phyloP scores from a whole-genome alignment of 2,797 vertebrate genomes.

The Coccyzus lansbergi region DNA sequence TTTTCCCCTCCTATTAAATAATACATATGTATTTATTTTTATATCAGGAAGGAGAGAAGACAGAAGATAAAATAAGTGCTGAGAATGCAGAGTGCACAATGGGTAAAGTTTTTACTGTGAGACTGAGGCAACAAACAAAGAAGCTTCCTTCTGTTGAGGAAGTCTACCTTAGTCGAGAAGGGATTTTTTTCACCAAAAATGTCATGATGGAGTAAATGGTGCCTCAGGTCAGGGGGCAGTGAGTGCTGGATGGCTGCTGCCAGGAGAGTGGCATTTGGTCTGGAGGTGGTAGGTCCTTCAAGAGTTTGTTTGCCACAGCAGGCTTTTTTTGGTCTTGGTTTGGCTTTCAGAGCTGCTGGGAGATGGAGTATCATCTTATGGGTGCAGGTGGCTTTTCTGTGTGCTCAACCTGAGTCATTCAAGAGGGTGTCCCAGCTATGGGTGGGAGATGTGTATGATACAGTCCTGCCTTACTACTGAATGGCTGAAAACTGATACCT shows the following conservation, averaged over 20 bases:
- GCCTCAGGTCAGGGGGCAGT: fast-evolving
- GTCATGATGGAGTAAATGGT: not conserved
- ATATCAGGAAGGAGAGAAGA: not conserved
- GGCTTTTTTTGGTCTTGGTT: not conserved
- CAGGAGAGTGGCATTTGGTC: not conserved
- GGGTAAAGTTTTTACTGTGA: not conserved
- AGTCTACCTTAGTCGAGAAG: not conserved
- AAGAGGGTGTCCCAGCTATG: not conserved
- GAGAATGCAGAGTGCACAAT: not conserved
- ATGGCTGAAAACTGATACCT: not conserved
- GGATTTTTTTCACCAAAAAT: not conserved
- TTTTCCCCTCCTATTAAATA: not conserved
- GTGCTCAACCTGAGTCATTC: not conserved
- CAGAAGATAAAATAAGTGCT: not conserved
- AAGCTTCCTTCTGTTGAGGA: not conserved
- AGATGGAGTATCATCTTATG: not conserved
- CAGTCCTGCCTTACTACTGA: not conserved
- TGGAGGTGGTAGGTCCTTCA: not conserved
- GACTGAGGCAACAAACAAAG: fast-evolving
- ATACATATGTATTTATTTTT: fast-evolving
- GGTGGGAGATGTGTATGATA: not conserved
- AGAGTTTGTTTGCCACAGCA: not conserved
- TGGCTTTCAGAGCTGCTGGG: not conserved
- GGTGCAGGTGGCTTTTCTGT: not conserved
- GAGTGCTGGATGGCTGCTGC: fast-evolving